These are phyloP conservation scores for Perca flavescens DNA, from an alignment of 2,113 vertebrate species.

Conservation along the genomic window DNA sequence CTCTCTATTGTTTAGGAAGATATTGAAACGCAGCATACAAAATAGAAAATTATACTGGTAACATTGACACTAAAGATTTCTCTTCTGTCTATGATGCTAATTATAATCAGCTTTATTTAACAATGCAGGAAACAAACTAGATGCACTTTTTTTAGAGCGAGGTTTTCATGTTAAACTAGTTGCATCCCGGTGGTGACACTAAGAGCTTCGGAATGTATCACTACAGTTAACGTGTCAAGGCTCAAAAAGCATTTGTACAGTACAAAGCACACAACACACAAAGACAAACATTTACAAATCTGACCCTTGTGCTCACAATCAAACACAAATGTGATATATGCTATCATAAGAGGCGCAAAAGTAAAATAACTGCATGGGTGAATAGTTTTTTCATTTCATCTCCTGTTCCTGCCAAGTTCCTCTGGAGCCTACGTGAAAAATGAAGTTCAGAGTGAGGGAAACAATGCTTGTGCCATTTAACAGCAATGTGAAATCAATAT, in stretches of 20 bases:
- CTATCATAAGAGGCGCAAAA: neutral
- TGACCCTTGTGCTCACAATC: neutral
- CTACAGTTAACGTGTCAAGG: neutral
- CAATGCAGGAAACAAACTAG: neutral
- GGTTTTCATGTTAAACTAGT: conserved; percentile 13
- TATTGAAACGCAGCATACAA: neutral
- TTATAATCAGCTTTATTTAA: conserved; percentile 25
- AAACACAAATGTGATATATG: neutral
- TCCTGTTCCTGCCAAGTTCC: conserved; percentile 41
- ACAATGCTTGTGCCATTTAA: conserved; percentile 79
- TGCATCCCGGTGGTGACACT: neutral
- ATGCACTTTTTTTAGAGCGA: neutral
- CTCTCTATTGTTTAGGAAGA: conserved; percentile 2
- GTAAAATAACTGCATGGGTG: conserved; percentile 40
- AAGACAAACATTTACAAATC: neutral
- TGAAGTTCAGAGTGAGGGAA: conserved; percentile 62
- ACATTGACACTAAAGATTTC: neutral
- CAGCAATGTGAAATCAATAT: conserved; percentile 85
- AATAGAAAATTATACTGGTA: conserved; percentile 11
- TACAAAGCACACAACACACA: neutral
- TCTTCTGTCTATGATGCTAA: conserved; percentile 7
- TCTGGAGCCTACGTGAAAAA: conserved; percentile 58
- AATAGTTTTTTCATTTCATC: conserved; percentile 27
- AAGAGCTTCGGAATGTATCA: neutral
- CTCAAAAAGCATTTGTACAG: conserved; percentile 2